Conservation (phyloP, 2,797 vertebrate genomes). For the Linurgus olivaceus region DNA sequence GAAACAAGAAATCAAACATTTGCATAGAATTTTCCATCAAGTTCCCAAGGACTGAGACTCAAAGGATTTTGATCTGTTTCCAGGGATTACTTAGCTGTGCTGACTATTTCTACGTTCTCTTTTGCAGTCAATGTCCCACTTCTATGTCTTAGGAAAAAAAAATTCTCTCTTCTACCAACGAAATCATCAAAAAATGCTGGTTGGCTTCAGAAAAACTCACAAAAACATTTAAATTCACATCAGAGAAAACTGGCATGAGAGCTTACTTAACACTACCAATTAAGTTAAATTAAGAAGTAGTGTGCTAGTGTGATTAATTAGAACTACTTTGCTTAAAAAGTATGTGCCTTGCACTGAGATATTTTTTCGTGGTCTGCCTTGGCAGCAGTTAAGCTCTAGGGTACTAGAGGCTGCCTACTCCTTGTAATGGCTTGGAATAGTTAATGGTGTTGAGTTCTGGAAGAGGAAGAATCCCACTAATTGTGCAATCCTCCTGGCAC, state of each 20-base stretch:
- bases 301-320: not conserved
- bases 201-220: not conserved
- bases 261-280: not conserved
- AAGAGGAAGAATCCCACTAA: slow-evolving; percentile 47
- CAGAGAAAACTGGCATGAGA: not conserved
- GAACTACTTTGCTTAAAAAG: not conserved
- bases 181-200: not conserved
- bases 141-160: not conserved
- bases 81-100: not conserved
- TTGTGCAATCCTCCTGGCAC: slow-evolving; percentile 53
- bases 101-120: not conserved
- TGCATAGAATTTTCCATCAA: not conserved
- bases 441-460: slow-evolving; percentile 5
- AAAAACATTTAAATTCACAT: not conserved
- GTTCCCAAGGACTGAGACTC: not conserved
- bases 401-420: not conserved
- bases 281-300: not conserved
- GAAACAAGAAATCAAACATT: slow-evolving; percentile 5
- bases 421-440: slow-evolving; percentile 6
- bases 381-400: slow-evolving; percentile 21
- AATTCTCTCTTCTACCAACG: not conserved
- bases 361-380: not conserved
- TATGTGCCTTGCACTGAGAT: not conserved
- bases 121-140: not conserved
- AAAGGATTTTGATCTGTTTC: slow-evolving; percentile 1